Base-by-base conservation (phyloP, 2,888 invertebrate genomes). In the Eupithecia insigniata region DNA sequence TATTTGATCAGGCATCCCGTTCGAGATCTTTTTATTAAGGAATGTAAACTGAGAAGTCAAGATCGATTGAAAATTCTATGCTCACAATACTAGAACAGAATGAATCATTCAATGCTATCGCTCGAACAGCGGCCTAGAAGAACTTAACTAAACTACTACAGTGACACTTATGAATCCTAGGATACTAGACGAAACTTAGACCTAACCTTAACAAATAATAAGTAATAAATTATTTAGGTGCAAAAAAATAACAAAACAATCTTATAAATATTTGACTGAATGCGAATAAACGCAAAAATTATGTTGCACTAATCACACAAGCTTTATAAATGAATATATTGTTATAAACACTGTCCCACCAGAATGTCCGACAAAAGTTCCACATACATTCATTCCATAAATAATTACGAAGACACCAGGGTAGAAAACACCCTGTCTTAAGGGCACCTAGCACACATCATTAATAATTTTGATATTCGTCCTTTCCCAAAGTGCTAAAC, bases 341-440 rank as follows among this genome's bases (percentile, higher is more conserved):
- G 79, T 82, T 83, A 83, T 79, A 82, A 84, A 84, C 77, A 72
- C 69, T 51, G 67, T 69, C 84, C 87, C 88, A 84, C 86, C 87
- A 69, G 70, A 66, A 30, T n/a, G n/a, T 58, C 58, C 36, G 69
- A 30, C 62, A 16, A 58, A 81, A 80, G 73, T 82, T 81, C 79
- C 89, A 89, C 88, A 89, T 90, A 88, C 92, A 92, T 92, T 90
- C 91, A 92, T 92, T 92, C 92, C 92, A 93, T 91, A 90, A 93
- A 92, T 87, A 92, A 92, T 91, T 79, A 92, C 84, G 89, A 90
- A 88, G 84, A 89, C 88, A 90, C 83, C 79, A 85, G 87, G 90
- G 84, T 83, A 84, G 80, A 83, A 84, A 83, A 84, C 85, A 87
- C 88, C 88, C 85, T 85, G 85, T 85, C 78, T 85, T 78, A 88